These are phyloP conservation scores for human DNA, from an alignment of 2,113 vertebrate species.

Conservation along the genomic window DNA sequence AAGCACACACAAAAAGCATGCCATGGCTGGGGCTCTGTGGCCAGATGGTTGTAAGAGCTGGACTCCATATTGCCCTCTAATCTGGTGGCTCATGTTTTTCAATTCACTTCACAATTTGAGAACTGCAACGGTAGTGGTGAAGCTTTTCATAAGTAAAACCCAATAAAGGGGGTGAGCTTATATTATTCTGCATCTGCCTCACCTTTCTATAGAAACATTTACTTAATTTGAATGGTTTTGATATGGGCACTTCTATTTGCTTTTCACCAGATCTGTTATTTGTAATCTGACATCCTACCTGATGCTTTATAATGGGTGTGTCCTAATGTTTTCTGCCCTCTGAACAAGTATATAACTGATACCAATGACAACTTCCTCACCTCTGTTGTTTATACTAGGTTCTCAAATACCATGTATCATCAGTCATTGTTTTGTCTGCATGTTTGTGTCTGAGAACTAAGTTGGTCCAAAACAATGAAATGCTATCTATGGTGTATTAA, in stretches of 20 bases:
- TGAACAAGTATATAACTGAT: not conserved
- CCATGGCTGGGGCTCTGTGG: conserved; percentile 39
- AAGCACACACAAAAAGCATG: conserved; percentile 74
- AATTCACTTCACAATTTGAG: conserved; percentile 78
- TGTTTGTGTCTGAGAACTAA: conserved; percentile 47
- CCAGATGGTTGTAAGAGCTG: conserved; percentile 58
- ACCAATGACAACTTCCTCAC: conserved; percentile 52
- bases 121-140: conserved; percentile 81
- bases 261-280: not conserved
- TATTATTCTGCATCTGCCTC: not conserved
- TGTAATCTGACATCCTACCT: not conserved
- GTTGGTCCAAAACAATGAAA: not conserved
- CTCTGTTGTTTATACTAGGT: conserved; percentile 70
- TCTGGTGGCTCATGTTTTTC: conserved; percentile 38
- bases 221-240: not conserved
- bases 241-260: not conserved
- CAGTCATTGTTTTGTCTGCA: conserved; percentile 66
- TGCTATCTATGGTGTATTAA: not conserved
- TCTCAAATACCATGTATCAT: conserved; percentile 73
- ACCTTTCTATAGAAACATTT: not conserved
- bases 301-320: not conserved
- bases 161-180: not conserved
- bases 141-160: conserved; percentile 49
- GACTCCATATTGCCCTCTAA: not conserved
- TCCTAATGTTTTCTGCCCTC: not conserved